Conservation (phyloP, 1,140 invertebrate genomes). For the Hyles vespertilio region DNA sequence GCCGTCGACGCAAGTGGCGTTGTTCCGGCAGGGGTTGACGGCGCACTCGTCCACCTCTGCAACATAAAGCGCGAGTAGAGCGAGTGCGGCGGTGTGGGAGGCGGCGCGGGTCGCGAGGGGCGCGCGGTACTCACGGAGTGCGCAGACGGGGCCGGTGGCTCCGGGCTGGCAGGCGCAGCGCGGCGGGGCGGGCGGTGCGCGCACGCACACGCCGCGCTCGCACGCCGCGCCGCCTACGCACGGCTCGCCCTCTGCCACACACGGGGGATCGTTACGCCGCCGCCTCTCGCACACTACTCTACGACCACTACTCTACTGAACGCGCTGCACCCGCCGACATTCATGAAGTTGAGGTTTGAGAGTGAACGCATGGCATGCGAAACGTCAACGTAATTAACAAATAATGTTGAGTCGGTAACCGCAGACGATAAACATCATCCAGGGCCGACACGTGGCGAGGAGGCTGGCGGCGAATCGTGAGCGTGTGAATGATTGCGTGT, state of each 20-base stretch:
- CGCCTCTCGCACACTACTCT: no score
- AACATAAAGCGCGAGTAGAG: slow-evolving; percentile 11
- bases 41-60: slow-evolving; percentile 88
- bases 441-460: no score
- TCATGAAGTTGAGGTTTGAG: no score
- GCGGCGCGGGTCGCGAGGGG: background rate
- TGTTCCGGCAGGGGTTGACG: slow-evolving; percentile 88
- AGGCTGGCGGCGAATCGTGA: background rate
- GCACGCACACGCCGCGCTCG: slow-evolving; percentile 82
- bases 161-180: slow-evolving; percentile 85
- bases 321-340: no score
- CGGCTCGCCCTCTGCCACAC: slow-evolving; percentile 82
- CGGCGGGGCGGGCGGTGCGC: slow-evolving; percentile 74
- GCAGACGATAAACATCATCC: no score
- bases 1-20: slow-evolving; percentile 87
- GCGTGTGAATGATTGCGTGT: background rate
- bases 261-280: no score
- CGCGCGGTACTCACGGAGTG: slow-evolving; percentile 24
- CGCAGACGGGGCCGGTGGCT: slow-evolving; percentile 86
- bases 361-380: no score
- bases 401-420: no score
- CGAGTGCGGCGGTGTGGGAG: no score
- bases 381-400: no score
- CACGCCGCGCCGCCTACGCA: slow-evolving; percentile 81
- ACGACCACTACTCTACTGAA: no score